Evolutionary conservation across 2,888 invertebrate genomes (phyloP), one percentile per base, ranked within the genome.

Genomic region (Eupithecia abbreviata): DNA sequence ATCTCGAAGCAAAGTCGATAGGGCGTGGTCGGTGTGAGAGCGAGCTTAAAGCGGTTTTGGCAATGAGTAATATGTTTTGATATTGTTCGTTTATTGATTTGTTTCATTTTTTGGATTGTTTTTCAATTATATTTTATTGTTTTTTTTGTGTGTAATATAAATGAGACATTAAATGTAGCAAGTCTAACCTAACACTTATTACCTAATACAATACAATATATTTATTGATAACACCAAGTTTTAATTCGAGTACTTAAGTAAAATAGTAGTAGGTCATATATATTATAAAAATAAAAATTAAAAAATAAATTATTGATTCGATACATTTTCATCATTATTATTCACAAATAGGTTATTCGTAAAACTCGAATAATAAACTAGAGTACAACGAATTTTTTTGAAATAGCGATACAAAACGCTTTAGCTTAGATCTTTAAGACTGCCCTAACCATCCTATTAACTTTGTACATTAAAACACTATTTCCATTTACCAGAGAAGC

Each of bases 1-100:
- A 79, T 81, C 74, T 77, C 66, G 73, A 76, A 66, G 73, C 67
- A 68, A 73, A 79, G 74, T 73, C 47, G 65, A 71, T 72, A 41
- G 67, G 77, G 80, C 67, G 72, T 47, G 72, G 79, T 69, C 7
- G 4, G 13, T 9, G 42, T 76, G 49, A 4, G 15, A 77, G 80
- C 79, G 77, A 55, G 13, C 2, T 49, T n/a, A 47, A 12, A 69
- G 73, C 73, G 70, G 65, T 66, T 43, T 65, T 9, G 47, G 69
- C 47, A 69, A 69, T 69, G 66, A 66, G 7, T 47, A 47, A 69
- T 47, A 47, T 49, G 18, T 69, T 71, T 62, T 62, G 43, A 43
- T 18, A 62, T 69, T 69, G 69, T 47, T 30, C 10, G 45, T 18
- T 69, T 30, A 47, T 47, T 47, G 43, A 69, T 45, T 69, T 18